Conservation (phyloP, 2,888 invertebrate genomes). For the Hypolimnas misippus region DNA sequence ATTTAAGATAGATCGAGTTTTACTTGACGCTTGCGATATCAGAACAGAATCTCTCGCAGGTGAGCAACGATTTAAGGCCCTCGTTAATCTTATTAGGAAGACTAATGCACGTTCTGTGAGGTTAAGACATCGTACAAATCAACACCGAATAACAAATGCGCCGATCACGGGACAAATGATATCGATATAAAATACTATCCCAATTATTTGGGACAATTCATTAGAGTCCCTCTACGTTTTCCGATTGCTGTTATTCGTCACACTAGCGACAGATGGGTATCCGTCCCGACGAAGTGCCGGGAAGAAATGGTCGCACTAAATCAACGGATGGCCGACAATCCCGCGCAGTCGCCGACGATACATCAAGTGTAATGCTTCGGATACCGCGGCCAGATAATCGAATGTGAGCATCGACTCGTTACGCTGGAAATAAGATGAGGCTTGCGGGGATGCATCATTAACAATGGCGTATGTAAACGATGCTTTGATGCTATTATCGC, state of each 20-base stretch:
- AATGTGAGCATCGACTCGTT: conserved; percentile 83
- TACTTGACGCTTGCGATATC: conserved; percentile 38
- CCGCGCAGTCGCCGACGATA: conserved; percentile 80
- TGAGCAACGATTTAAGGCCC: conserved; percentile 45
- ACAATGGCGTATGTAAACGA: conserved; percentile 59
- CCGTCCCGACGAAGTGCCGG: conserved; percentile 78
- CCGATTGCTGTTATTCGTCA: conserved; percentile 78
- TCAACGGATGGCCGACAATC: conserved; percentile 80
- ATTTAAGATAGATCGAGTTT: conserved; percentile 35
- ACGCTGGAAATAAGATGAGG: conserved; percentile 82
- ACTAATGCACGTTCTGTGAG: conserved; percentile 51
- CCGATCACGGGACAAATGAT: conserved; percentile 79
- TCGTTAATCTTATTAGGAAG: conserved; percentile 51
- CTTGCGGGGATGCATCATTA: conserved; percentile 57
- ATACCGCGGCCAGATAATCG: conserved; percentile 83
- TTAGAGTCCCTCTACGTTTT: conserved; percentile 76
- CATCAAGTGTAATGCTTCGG: conserved; percentile 83
- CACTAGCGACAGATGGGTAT: conserved; percentile 76
- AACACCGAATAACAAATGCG: conserved; percentile 74
- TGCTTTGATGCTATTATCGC: conserved; percentile 42
- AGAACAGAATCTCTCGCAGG: conserved; percentile 44
- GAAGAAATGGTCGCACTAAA: conserved; percentile 80
- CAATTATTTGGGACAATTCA: conserved; percentile 84
- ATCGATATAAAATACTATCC: conserved; percentile 81
- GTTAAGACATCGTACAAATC: conserved; percentile 79